phyloP scores from a whole-genome alignment of 2,113 vertebrate genomes.

The Chaenogobius annularis region DNA sequence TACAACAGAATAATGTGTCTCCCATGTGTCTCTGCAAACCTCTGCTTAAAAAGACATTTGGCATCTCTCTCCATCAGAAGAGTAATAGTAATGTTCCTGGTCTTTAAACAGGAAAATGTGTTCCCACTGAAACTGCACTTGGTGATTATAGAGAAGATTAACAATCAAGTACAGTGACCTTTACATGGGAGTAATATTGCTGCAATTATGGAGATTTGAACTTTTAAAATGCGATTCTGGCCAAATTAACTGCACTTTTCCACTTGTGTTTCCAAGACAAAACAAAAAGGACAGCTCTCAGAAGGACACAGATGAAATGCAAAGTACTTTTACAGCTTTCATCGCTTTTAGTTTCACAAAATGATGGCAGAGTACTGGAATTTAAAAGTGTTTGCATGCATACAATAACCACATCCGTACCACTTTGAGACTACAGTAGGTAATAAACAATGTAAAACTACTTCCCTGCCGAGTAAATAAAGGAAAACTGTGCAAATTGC shows the following conservation, averaged over 20 bases:
- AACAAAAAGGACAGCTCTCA: neutral
- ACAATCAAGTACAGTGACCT: constrained; percentile 8
- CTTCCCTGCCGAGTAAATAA: neutral
- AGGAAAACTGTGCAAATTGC: neutral
- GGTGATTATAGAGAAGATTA: constrained; percentile 36
- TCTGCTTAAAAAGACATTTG: constrained; percentile 57
- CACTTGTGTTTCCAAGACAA: neutral
- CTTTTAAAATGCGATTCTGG: constrained; percentile 10
- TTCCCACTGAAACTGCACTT: constrained; percentile 56
- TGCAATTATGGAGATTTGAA: constrained; percentile 7
- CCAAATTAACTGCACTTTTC: neutral
- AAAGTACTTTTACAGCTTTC: neutral
- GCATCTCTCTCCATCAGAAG: constrained; percentile 48
- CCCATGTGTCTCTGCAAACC: constrained; percentile 61
- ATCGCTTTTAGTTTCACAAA: neutral
- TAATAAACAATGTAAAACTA: neutral
- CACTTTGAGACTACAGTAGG: neutral
- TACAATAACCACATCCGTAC: neutral
- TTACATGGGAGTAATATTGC: neutral
- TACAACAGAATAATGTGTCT: constrained; percentile 59
- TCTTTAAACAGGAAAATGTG: constrained; percentile 56
- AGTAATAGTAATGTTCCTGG: constrained; percentile 55
- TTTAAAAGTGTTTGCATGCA: neutral
- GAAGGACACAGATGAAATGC: neutral
- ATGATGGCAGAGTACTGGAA: neutral